phyloP scores from a whole-genome alignment of 2,113 vertebrate genomes.

The Cathartes aura region DNA sequence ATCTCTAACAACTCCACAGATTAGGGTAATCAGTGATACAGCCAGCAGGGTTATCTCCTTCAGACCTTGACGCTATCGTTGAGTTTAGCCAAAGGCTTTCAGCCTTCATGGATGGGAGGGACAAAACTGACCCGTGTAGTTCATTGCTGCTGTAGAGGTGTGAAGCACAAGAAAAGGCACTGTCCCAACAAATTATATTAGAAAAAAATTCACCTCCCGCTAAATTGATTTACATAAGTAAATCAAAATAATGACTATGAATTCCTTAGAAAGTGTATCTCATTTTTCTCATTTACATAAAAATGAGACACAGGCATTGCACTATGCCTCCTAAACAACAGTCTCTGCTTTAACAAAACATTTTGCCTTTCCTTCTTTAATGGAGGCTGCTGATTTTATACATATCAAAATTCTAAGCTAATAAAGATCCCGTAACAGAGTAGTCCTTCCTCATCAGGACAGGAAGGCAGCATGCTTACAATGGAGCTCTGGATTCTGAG shows the following conservation, averaged over 20 bases:
- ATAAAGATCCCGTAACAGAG: not conserved
- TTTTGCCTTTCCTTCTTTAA: not conserved
- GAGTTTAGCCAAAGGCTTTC: not conserved
- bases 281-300: not conserved
- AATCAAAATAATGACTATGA: not conserved
- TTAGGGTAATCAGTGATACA: not conserved
- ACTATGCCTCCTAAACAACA: not conserved
- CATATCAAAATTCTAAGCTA: not conserved
- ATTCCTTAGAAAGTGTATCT: not conserved
- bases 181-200: not conserved
- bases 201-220: not conserved
- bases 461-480: not conserved
- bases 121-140: not conserved
- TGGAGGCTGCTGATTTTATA: not conserved
- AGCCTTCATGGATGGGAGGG: not conserved
- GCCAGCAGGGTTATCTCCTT: not conserved
- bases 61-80: not conserved
- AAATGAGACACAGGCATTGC: not conserved
- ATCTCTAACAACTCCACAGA: not conserved
- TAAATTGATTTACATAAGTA: not conserved
- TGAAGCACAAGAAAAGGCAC: not conserved
- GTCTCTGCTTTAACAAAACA: not conserved
- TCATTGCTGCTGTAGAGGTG: not conserved
- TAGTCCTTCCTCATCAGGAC: not conserved
- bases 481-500: not conserved